Evolutionary conservation across 1,140 invertebrate species (phyloP), one percentile per base, ranked within the genome.

Genomic region (Sycophaga agraensis): DNA sequence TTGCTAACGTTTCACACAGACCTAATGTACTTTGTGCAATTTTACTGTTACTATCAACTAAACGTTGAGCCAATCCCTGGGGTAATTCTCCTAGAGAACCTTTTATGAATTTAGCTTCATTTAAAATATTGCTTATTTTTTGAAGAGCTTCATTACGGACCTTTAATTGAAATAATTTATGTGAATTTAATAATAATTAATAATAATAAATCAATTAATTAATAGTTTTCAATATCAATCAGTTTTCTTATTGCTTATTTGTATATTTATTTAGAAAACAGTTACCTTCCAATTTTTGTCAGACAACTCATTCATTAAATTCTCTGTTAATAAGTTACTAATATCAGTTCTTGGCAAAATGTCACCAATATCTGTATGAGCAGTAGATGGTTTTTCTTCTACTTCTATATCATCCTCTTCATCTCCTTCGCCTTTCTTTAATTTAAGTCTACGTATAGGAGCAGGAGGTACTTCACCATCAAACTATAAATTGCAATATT

Each of bases 281-380:
- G n/a, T 72, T 51, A 87, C 88, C 83, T 97, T 97, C 95, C 95
- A 98, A 76, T 96, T 95, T 79, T 96, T 97, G 77, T 97, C 94
- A 24, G 85, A 83, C 59, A 98, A 81, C 76, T 97, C 92, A 39
- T 85, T 87, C 0, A 97, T 76, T 0, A 97, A 76, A 0, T 85
- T 75, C 59, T 93, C 90, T 1, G 92, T 95, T 42, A 98, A 90
- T 69, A 91, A 88, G n/a, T 85, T 83, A 60, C 89, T 90, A 50
- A 98, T 92, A 73, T 97, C 94, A 11, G 89, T 86, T 34, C 92
- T 80, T 8, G 91, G 85, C 59, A 93, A 68, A 35, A 89, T 70
- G 72, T 93, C 91, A 54, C 86, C 82, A 6, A 88, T 81, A 70
- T 85, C 88, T 17, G 80, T 64, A 56, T 81, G 80, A 12, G 69